Evolutionary conservation across 2,797 vertebrate genomes (phyloP), one percentile per base, ranked within the genome.

Genomic region (Aulostomus chinensis): DNA sequence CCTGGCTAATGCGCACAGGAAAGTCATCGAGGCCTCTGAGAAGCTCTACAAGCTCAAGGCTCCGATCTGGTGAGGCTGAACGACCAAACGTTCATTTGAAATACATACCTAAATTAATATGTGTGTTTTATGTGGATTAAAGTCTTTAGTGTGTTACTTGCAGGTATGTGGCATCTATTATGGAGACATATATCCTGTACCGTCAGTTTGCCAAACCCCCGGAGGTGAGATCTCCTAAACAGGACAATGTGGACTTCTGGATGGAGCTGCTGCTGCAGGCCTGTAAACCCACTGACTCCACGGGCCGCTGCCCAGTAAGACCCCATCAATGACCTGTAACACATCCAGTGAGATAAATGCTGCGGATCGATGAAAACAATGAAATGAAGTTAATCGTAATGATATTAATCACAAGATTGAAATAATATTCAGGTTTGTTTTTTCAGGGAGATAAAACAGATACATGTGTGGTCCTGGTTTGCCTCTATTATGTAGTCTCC

Each of bases 181-280:
- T 96, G 93, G 95, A 97, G 71, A 96, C 95, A 0, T 96, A 91
- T 68, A 88, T 94, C 45, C 70, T 97, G 20, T 97, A 95, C 68
- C 91, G 88, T 29, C 92, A 93, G 47, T 95, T 96, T 75, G 66
- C 86, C 73, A 93, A 87, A 43, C 68, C 29, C 0, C 80, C 82
- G 0, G 88, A 90, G 37, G 78, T 76, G 9, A 77, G 39, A 2
- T 79, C 84, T 5, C 77, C 90, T 1, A 89, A 89, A 61, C 91
- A 90, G 39, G 90, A 93, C 4, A 70, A 75, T 0, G 78, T 92
- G 31, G 88, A 94, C 66, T 95, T 97, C 59, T 97, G 95, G 95
- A 93, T 96, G 87, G 90, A 92, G 51, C 85, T 97, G 60, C 77
- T 94, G 55, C 54, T 94, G 9, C 87, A 93, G 55, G 80, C 90